Percentiles rank a stretch among this genome's conserved stretches.
These are phyloP conservation scores for Trematocara unimaculatum DNA, from an alignment of 2,113 vertebrate genomes.

Conservation along the genomic window DNA sequence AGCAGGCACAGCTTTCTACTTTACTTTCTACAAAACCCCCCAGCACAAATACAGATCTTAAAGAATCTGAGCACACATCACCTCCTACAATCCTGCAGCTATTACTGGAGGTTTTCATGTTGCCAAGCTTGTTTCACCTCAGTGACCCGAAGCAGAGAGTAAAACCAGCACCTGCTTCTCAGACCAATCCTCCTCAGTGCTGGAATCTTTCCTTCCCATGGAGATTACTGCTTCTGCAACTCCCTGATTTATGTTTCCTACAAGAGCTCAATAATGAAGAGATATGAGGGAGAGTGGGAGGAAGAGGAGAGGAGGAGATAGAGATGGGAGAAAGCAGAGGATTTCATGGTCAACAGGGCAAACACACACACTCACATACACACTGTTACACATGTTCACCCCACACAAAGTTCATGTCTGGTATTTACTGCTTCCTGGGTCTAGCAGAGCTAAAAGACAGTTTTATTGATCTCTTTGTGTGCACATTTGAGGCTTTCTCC, in stretches of 20 bases:
- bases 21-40: neutral
- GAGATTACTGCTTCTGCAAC: neutral
- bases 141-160: neutral
- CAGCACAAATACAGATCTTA: neutral
- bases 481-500: neutral
- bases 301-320: neutral
- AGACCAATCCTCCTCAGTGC: neutral
- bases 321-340: neutral
- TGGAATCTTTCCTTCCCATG: slow-evolving; percentile 6
- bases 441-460: neutral
- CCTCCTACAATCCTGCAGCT: neutral
- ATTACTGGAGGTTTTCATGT: neutral
- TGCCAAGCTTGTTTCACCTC: neutral
- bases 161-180: slow-evolving; percentile 14
- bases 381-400: neutral
- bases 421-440: slow-evolving; percentile 47
- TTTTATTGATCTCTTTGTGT: slow-evolving; percentile 12
- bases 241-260: slow-evolving; percentile 1
- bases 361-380: neutral
- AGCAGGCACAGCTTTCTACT: neutral
- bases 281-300: neutral
- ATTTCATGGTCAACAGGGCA: slow-evolving; percentile 19
- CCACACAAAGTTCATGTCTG: slow-evolving; percentile 3
- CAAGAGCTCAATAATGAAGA: slow-evolving; percentile 2
- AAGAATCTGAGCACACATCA: neutral